Evolutionary conservation across 2,888 invertebrate genomes (phyloP), one percentile per base, ranked within the genome.

Genomic region (Eristalis pertinax): DNA sequence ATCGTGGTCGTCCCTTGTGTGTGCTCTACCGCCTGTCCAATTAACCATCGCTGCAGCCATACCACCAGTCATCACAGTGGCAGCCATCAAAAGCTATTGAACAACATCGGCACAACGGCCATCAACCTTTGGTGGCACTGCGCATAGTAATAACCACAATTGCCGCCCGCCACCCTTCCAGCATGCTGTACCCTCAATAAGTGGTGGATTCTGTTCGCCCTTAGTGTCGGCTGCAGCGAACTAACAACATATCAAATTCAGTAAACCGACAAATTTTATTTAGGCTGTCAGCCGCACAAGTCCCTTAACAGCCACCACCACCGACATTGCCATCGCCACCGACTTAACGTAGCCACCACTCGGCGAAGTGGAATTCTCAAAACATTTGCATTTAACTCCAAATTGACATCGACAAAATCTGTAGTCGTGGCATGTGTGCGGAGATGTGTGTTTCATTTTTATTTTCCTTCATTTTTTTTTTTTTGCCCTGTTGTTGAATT

Each of bases 261-360:
- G 79, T 84, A 80, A 84, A 80, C 84, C 84, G 79, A 84, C 84
- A 84, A 75, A 84, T 84, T 84, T 79, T 84, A 84, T 84, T 84
- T 82, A 74, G 82, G 81, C 81, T 82, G 85, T 86, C 85, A 86
- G 73, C 74, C 74, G 62, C 85, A 82, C 65, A 67, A 78, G 65
- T 78, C 70, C 29, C 74, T 69, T 68, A 73, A 32, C 63, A 76
- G 32, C 67, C 58, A 35, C 50, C 56, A 69, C 60, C 62, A 69
- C 67, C 84, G 4, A 4, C 29, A 29, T 29, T 13, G 15, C 8
- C 67, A 43, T 24, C 56, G 72, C 68, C 43, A n/a, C 50, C 50
- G 50, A 43, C 43, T 41, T 63, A 69, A 62, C 63, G 75, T 72
- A 68, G 80, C 84, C 68, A 15, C 41, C 58, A 76, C 76, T 80